Percentiles rank a stretch among this genome's conserved stretches.
Conservation (phyloP, 1,140 invertebrate species). For the Zaprionus camerounensis region DNA sequence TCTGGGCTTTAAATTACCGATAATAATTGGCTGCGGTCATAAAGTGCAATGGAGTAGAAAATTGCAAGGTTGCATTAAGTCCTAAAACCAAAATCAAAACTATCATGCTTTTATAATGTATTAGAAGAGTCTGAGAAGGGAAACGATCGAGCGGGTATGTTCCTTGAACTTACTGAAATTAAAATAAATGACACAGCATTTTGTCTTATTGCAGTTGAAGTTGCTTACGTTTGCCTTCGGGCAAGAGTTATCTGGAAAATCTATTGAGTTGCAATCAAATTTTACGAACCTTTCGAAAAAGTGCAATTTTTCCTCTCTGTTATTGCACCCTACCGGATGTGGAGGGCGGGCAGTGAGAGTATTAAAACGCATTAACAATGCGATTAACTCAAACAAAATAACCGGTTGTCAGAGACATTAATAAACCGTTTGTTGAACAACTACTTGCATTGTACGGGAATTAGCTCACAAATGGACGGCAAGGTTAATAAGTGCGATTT, state of each 20-base stretch:
- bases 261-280: not conserved
- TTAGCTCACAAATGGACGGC: not conserved
- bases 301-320: constrained; percentile 32
- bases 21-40: constrained; percentile 65
- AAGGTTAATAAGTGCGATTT: constrained; percentile 16
- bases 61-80: constrained; percentile 70
- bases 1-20: constrained; percentile 55
- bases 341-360: constrained; percentile 26
- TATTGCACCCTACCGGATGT: constrained; percentile 36
- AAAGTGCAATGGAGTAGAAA: constrained; percentile 73
- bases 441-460: not conserved
- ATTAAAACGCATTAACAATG: constrained; percentile 15
- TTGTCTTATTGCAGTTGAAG: not conserved
- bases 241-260: not conserved
- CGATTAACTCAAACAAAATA: constrained; percentile 24
- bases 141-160: not conserved
- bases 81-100: constrained; percentile 29
- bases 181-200: not conserved
- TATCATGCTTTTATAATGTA: constrained; percentile 1
- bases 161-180: constrained; percentile 9
- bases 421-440: constrained; percentile 16
- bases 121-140: constrained; percentile 1
- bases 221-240: constrained; percentile 25
- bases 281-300: constrained; percentile 37
- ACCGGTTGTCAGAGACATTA: constrained; percentile 33